Evolutionary conservation across 2,888 invertebrate species (phyloP).

Genomic region (Catocala fraxini): DNA sequence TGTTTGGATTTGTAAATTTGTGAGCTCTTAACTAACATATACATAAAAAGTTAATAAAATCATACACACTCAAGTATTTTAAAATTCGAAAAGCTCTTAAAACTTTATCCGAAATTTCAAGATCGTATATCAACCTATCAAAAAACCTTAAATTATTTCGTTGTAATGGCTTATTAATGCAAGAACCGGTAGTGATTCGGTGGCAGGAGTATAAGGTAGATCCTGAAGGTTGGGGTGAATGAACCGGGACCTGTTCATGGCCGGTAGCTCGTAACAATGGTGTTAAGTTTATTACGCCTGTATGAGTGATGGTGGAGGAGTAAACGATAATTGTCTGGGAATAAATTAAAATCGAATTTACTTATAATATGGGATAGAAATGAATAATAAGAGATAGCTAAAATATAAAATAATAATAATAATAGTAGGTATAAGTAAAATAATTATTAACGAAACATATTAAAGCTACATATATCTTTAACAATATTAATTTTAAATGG

Average conservation of each 20-base stretch:
- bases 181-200: slow-evolving; percentile 48
- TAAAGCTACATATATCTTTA: too few relatives aligned
- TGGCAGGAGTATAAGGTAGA: slow-evolving; percentile 52
- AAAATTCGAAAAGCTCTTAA: background rate
- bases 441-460: too few relatives aligned
- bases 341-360: background rate
- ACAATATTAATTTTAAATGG: too few relatives aligned
- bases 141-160: slow-evolving; percentile 1
- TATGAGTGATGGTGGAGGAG: slow-evolving; percentile 17
- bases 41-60: background rate
- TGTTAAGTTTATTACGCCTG: slow-evolving; percentile 42
- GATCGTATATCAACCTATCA: slow-evolving; percentile 6
- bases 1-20: too few relatives aligned
- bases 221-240: slow-evolving; percentile 59
- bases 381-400: too few relatives aligned
- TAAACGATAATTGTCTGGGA: slow-evolving; percentile 11
- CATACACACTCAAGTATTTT: background rate
- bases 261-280: slow-evolving; percentile 50
- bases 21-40: too few relatives aligned
- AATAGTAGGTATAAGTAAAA: too few relatives aligned
- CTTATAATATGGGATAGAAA: too few relatives aligned
- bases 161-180: slow-evolving; percentile 38
- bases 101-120: background rate
- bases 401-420: too few relatives aligned
- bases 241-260: slow-evolving; percentile 59